A percentile compares a stretch with the other conserved stretches of the same genome.
These are phyloP conservation scores for Hydropsyche tenuis DNA, from an alignment of 1,140 invertebrate genomes.

Conservation along the genomic window DNA sequence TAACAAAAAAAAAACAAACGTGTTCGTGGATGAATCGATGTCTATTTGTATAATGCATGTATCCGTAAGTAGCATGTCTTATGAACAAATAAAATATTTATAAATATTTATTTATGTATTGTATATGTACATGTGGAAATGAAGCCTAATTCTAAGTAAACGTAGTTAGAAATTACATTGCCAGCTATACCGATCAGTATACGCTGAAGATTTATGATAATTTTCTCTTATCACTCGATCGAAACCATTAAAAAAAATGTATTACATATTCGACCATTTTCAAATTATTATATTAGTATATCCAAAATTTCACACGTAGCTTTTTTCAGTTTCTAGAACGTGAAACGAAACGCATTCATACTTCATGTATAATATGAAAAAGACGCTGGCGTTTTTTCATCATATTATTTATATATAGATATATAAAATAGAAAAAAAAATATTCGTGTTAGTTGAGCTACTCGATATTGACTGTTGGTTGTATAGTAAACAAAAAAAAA, in stretches of 20 bases:
- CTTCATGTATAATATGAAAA: constrained; percentile 21
- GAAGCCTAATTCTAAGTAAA: constrained; percentile 42
- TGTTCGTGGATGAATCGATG: constrained; percentile 37
- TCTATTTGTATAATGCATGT: constrained; percentile 37
- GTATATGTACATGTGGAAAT: constrained; percentile 33
- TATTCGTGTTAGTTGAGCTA: constrained; percentile 31
- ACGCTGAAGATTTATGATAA: constrained; percentile 25
- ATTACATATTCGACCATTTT: background rate
- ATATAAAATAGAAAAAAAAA: constrained; percentile 4
- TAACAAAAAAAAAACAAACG: constrained; percentile 31
- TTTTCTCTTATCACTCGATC: constrained; percentile 1
- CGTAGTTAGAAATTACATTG: constrained; percentile 35
- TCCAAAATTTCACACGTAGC: background rate
- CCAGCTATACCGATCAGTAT: constrained; percentile 26
- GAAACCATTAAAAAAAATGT: background rate
- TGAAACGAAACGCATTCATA: constrained; percentile 5
- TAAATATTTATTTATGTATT: constrained; percentile 21
- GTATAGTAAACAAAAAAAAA: constrained; percentile 23
- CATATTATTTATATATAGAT: constrained; percentile 11
- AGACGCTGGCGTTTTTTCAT: constrained; percentile 33
- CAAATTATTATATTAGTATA: background rate
- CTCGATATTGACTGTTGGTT: constrained; percentile 33
- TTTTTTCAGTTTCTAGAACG: constrained; percentile 14
- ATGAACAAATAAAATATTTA: constrained; percentile 24
- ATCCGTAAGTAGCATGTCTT: constrained; percentile 37